phyloP scores from a whole-genome alignment of 35 echinoderm and acorn worm species.

The Heliocidaris erythrogramma region DNA sequence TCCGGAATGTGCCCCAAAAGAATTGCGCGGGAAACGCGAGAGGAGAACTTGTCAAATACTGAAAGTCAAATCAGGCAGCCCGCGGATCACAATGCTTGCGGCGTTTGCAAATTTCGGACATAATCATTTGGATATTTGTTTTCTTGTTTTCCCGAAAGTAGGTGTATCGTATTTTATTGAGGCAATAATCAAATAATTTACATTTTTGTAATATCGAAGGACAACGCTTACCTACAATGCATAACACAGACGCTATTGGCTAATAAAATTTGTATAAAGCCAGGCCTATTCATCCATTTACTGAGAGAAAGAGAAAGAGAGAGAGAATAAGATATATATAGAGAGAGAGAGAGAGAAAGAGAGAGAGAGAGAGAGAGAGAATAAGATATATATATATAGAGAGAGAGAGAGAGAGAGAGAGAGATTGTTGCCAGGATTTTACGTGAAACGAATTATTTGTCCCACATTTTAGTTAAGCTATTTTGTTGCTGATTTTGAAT shows the following conservation, averaged over 20 bases:
- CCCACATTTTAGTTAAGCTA: too few species aligned
- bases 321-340: too few species aligned
- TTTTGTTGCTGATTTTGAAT: too few species aligned
- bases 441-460: too few species aligned
- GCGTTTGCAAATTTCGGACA: background rate
- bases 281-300: too few species aligned
- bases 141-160: background rate
- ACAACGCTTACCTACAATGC: background rate
- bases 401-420: too few species aligned
- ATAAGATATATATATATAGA: too few species aligned
- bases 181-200: slow-evolving; percentile 6
- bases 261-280: too few species aligned
- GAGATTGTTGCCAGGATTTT: too few species aligned
- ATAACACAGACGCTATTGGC: background rate
- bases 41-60: background rate
- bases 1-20: background rate
- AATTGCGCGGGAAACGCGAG: background rate
- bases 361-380: too few species aligned
- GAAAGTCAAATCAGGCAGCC: background rate
- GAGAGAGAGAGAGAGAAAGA: too few species aligned
- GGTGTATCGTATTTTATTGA: slow-evolving; percentile 11
- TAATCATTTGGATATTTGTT: slow-evolving; percentile 6
- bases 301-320: too few species aligned
- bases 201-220: background rate
- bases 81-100: background rate